Evolutionary conservation across 2,888 invertebrate genomes (phyloP), one percentile per base, ranked within the genome.

Genomic region (Phaedon cochleariae): DNA sequence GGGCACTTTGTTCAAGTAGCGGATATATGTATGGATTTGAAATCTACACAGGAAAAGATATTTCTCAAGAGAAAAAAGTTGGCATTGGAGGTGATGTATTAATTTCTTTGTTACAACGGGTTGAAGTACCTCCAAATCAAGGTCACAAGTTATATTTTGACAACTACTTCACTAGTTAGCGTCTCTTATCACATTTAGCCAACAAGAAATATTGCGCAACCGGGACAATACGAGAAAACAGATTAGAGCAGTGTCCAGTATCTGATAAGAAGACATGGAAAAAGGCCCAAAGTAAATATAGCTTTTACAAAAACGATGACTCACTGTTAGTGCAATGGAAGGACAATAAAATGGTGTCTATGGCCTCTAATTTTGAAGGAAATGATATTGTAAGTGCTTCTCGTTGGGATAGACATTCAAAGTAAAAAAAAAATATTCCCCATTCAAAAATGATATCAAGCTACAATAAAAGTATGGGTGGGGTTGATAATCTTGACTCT

Each of bases 1-100:
- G 71, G 49, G 69, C 71, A 7, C 26, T 72, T 10, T 71, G 73
- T 57, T 64, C 68, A 31, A 68, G 55, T 59, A 65, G 46, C 48
- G 71, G 70, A 15, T 73, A 65, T 59, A 65, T 71, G 62, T 15
- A 65, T 12, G 21, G 53, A 51, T 73, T 73, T 59, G 68, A 69
- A 17, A 69, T 73, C 41, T 71, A 72, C 48, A 73, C 68, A 22
- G 72, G 71, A 29, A 73, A 73, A 29, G 5, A 31, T 46, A 26
- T n/a, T 37, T 41, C 21, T 9, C 29, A 57, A 41, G 34, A 4
- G 20, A 31, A 34, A 18, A 15, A 46, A n/a, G 45, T 62, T 62
- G 49, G 54, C 10, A 17, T 62, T 21, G 62, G 55, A 37, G 57
- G 55, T 26, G 29, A 57, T 48, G 59, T 59, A 59, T 55, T 62